Evolutionary conservation across 2,888 invertebrate species (phyloP), one percentile per base, ranked within the genome.

Genomic region (Trissonchulus sp.): DNA sequence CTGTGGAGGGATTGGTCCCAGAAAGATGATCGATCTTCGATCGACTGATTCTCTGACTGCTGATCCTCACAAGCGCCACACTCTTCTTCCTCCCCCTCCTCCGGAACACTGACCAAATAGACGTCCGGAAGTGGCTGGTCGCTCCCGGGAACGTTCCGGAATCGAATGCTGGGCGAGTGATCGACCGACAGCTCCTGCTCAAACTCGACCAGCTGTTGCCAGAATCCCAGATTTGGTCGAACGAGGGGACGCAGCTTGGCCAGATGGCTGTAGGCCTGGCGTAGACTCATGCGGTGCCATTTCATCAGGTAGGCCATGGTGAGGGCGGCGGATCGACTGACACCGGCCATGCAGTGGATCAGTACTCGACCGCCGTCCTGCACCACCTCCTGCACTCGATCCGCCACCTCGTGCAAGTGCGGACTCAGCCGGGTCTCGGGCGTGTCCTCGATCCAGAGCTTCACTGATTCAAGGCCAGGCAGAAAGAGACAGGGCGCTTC

Each of bases 341-440:
- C 91, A 0, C 94, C 94, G 0, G 94, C 94, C 1, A 94, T 92
- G 83, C 94, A 95, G 83, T 94, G 94, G 0, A 94, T 90, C 79
- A 94, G 84, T 0, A 91, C 90, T 77, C 89, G 88, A 63, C 92
- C 92, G 3, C 82, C 81, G 74, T 83, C 82, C 1, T 79, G 79
- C 72, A 83, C 79, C 2, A 81, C 76, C 30, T 15, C 8, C 3
- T 31, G n/a, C 34, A 60, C 65, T 78, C 81, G 82, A 76, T 83
- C 82, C 28, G 80, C 75, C 65, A 83, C 80, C 23, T 80, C 75
- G 75, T 83, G 83, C 60, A 83, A 77, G 60, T 81, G 82, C 8
- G 81, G 80, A 74, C 79, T 80, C 63, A 84, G 80, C 75, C 82
- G 81, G 8, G 81, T 81, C 35, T 80, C 79, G 31, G 81, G 79